A percentile compares a stretch with the other conserved stretches of the same genome.
Conservation (phyloP, 2,797 vertebrate genomes). For the Melanotaenia boesemani region DNA sequence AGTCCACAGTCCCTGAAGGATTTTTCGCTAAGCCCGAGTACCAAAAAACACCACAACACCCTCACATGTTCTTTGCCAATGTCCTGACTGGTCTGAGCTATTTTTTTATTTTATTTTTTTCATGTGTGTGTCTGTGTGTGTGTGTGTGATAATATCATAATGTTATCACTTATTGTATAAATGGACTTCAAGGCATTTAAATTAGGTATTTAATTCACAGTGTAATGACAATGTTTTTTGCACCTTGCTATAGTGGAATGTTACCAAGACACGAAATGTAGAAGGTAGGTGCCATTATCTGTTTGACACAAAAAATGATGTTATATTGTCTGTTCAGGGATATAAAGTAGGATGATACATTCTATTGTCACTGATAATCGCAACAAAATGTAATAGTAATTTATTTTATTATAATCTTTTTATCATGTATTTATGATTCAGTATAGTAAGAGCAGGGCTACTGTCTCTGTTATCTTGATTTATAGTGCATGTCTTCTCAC, state of each 20-base stretch:
- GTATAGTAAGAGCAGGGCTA: conserved; percentile 26
- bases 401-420: conserved; percentile 24
- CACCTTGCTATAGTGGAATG: conserved; percentile 23
- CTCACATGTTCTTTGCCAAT: not conserved
- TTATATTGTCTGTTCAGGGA: conserved; percentile 41
- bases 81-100: not conserved
- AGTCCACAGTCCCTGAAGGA: not conserved
- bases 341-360: conserved; percentile 32
- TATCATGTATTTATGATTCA: conserved; percentile 66
- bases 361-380: conserved; percentile 47
- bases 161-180: not conserved
- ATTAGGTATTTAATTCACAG: not conserved
- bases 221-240: conserved; percentile 11
- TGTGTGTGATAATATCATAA: no score
- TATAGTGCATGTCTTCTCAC: conserved; percentile 36
- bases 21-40: not conserved
- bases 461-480: conserved; percentile 56
- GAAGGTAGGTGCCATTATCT: conserved; percentile 38
- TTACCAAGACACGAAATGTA: conserved; percentile 9
- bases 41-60: not conserved
- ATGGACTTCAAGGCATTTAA: not conserved
- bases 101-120: not conserved
- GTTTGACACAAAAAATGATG: conserved; percentile 31
- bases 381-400: conserved; percentile 53
- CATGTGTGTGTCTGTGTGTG: no score